These are phyloP conservation scores for Patella caerulea DNA, from an alignment of 2,888 invertebrate species.

Conservation along the genomic window DNA sequence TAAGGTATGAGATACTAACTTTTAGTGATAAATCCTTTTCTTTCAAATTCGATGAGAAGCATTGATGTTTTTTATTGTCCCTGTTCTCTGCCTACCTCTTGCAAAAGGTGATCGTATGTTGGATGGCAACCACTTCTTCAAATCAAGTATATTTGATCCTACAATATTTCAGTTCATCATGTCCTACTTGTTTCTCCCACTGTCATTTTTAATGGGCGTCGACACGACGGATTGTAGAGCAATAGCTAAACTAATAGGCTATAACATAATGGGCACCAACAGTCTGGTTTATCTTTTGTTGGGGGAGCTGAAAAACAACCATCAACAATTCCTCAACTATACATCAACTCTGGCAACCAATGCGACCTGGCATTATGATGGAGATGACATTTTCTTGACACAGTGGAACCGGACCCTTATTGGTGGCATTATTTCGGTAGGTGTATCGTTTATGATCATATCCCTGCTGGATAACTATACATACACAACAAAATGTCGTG, in stretches of 20 bases:
- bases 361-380: neutral
- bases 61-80: no score
- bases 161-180: neutral
- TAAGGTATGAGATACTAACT: no score
- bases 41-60: no score
- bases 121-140: neutral
- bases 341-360: neutral
- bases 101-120: no score
- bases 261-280: conserved; percentile 15
- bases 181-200: conserved; percentile 7
- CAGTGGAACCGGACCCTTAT: neutral
- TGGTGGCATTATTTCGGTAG: neutral
- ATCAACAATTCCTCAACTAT: neutral
- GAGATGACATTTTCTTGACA: neutral
- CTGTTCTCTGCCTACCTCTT: no score
- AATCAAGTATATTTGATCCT: neutral
- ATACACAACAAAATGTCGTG: no score
- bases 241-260: conserved; percentile 12
- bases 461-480: no score
- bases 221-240: conserved; percentile 8
- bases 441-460: neutral
- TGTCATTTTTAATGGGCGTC: conserved; percentile 9
- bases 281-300: neutral
- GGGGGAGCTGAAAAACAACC: conserved; percentile 10
- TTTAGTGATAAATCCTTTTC: no score